Conservation (phyloP, 2,888 invertebrate genomes). For the Drosophila setosimentum region DNA sequence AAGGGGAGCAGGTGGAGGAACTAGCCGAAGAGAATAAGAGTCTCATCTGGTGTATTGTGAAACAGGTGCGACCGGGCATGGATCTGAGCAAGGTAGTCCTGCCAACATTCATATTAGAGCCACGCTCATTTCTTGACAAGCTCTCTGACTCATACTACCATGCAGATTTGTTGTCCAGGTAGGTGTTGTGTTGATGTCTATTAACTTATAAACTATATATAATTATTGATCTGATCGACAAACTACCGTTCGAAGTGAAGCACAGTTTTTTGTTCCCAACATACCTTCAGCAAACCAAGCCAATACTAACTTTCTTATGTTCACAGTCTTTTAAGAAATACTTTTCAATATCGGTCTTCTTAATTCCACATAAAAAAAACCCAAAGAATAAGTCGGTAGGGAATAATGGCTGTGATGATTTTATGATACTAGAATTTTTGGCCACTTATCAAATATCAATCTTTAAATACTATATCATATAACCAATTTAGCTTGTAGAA, state of each 20-base stretch:
- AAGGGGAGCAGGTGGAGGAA: slow-evolving; percentile 95
- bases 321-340: not conserved
- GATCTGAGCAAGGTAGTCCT: slow-evolving; percentile 93
- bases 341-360: not conserved
- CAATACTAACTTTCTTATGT: not conserved
- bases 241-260: not conserved
- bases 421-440: not conserved
- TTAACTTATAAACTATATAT: not conserved
- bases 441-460: not conserved
- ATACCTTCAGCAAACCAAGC: not conserved
- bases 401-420: not conserved
- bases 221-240: not conserved
- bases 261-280: accelerated
- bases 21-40: slow-evolving; percentile 98
- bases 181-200: slow-evolving; percentile 72
- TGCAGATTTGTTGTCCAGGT: slow-evolving; percentile 94
- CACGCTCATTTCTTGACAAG: slow-evolving; percentile 96
- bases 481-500: not conserved
- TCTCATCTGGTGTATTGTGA: slow-evolving; percentile 96
- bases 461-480: not conserved
- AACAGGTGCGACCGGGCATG: slow-evolving; percentile 98
- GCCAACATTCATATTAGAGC: slow-evolving; percentile 97
- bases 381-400: not conserved
- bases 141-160: slow-evolving; percentile 97
- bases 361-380: not conserved